phyloP scores from a whole-genome alignment of 2,888 invertebrate genomes.

The Nebria salina region DNA sequence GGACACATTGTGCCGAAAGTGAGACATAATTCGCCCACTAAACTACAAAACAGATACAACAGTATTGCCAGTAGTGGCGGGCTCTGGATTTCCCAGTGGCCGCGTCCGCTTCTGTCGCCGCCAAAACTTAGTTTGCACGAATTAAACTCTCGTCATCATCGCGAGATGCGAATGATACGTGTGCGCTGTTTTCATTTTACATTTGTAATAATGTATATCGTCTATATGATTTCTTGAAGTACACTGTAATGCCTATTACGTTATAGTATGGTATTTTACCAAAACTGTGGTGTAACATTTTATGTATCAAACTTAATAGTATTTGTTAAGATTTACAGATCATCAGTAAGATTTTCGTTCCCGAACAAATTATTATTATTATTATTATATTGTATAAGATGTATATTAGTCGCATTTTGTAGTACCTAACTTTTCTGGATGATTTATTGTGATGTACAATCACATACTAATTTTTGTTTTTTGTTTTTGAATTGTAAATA shows the following conservation, averaged over 20 bases:
- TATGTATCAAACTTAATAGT: constrained; percentile 33
- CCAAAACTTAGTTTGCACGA: neutral
- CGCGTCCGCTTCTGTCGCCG: neutral
- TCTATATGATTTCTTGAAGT: constrained; percentile 58
- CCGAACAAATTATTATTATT: constrained; percentile 15
- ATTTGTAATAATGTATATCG: constrained; percentile 55
- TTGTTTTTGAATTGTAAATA: constrained; percentile 46
- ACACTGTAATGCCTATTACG: constrained; percentile 68
- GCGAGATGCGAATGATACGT: constrained; percentile 17
- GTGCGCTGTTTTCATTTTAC: constrained; percentile 52
- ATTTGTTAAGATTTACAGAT: constrained; percentile 39
- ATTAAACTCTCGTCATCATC: neutral
- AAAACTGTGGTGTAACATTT: constrained; percentile 51
- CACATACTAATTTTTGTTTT: constrained; percentile 36
- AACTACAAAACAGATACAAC: constrained; percentile 23
- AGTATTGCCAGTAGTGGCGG: constrained; percentile 38
- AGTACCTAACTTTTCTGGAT: constrained; percentile 34
- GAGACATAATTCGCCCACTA: constrained; percentile 2
- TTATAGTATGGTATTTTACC: constrained; percentile 70
- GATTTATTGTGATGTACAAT: constrained; percentile 47
- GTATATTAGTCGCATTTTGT: constrained; percentile 38
- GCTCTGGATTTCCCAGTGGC: constrained; percentile 46
- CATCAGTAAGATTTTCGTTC: constrained; percentile 38
- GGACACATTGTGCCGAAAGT: constrained; percentile 45
- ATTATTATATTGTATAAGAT: constrained; percentile 23